Conservation (phyloP, 2,888 invertebrate genomes). For the Lasioglossum marginatum region DNA sequence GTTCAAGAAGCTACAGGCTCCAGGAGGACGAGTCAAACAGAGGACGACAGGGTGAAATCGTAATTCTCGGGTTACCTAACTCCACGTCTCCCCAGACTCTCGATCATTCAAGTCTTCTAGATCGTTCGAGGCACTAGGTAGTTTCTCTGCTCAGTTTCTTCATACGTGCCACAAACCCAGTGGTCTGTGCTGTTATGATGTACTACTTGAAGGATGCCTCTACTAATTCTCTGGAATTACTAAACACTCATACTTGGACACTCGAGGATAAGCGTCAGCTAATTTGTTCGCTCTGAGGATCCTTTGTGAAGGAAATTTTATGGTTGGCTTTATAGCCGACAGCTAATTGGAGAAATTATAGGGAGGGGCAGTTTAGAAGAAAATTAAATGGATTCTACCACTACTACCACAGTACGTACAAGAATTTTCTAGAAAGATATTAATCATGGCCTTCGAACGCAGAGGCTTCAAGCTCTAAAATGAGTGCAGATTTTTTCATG, state of each 20-base stretch:
- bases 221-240: background rate
- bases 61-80: slow-evolving; percentile 12
- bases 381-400: background rate
- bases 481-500: background rate
- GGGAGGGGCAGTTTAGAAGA: background rate
- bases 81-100: background rate
- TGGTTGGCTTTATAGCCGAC: background rate
- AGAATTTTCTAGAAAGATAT: too few species aligned
- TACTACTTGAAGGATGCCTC: background rate
- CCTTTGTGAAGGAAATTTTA: background rate
- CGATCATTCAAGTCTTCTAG: background rate
- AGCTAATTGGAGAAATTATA: background rate
- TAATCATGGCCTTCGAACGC: too few species aligned
- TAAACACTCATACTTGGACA: background rate
- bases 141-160: slow-evolving; percentile 2
- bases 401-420: too few species aligned
- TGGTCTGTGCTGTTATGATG: background rate
- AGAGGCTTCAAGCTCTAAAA: too few species aligned
- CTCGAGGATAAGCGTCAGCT: background rate
- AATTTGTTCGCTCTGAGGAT: background rate
- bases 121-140: background rate
- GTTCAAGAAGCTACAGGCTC: background rate
- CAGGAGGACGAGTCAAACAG: background rate
- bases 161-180: slow-evolving; percentile 2
- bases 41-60: slow-evolving; percentile 2